phyloP scores from a whole-genome alignment of 2,888 invertebrate species.

The Apamea epomidion region DNA sequence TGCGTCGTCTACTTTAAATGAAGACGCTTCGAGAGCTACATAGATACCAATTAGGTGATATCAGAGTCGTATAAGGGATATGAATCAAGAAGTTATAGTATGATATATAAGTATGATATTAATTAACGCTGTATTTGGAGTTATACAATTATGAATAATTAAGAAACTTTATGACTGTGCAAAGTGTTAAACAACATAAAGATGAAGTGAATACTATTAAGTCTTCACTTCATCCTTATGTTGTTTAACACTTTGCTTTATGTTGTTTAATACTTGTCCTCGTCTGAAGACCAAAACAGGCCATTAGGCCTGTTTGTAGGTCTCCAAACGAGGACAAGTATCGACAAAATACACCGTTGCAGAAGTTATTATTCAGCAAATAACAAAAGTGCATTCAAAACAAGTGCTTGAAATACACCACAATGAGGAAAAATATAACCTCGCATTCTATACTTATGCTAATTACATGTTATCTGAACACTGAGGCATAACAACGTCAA shows the following conservation, averaged over 20 bases:
- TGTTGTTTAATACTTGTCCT: no score
- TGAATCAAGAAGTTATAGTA: background rate
- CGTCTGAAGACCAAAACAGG: no score
- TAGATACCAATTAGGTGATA: background rate
- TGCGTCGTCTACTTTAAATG: background rate
- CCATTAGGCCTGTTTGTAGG: background rate
- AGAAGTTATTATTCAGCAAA: conserved; percentile 11
- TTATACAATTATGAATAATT: background rate
- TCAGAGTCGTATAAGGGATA: background rate
- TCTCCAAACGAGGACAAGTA: conserved; percentile 26
- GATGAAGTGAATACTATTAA: no score
- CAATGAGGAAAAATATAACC: conserved; percentile 39
- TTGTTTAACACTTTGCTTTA: no score
- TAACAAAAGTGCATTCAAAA: conserved; percentile 12
- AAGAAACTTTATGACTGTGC: conserved; percentile 4
- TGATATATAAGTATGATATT: background rate
- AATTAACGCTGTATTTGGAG: background rate
- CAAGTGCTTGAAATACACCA: background rate
- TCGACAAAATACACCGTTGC: background rate
- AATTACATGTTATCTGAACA: conserved; percentile 5
- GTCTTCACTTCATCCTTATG: no score
- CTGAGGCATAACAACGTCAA: background rate
- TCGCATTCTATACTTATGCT: background rate
- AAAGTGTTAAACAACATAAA: background rate
- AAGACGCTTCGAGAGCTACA: no score